Evolutionary conservation across 2,797 vertebrate genomes (phyloP).

Genomic region (Leptatherina wallacei): DNA sequence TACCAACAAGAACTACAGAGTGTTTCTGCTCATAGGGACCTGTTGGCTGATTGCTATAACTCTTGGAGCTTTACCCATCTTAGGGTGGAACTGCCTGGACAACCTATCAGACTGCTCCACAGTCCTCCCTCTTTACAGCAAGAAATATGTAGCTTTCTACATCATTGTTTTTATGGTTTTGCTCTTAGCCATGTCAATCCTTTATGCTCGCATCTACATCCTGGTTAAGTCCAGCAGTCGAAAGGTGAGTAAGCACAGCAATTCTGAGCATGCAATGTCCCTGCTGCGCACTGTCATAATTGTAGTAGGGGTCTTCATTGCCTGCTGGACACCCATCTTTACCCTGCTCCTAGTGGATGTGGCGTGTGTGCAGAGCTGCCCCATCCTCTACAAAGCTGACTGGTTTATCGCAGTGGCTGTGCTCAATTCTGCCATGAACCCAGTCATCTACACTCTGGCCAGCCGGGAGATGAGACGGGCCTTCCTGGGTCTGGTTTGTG

Average conservation of each 20-base stretch:
- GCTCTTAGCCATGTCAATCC: conserved; percentile 89
- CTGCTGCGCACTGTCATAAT: conserved; percentile 94
- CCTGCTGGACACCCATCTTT: conserved; percentile 94
- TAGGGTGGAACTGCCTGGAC: conserved; percentile 95
- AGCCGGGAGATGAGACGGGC: conserved; percentile 95
- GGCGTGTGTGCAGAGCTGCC: conserved; percentile 85
- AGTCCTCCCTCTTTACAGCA: conserved; percentile 92
- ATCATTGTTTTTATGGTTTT: conserved; percentile 90
- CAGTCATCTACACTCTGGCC: conserved; percentile 94
- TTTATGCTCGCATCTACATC: conserved; percentile 93
- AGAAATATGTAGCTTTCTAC: conserved; percentile 93
- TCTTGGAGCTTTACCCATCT: conserved; percentile 91
- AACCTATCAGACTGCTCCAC: conserved; percentile 92
- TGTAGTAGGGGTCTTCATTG: conserved; percentile 93
- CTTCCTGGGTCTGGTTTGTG: conserved; percentile 90
- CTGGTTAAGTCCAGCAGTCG: conserved; percentile 93
- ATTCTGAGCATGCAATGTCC: conserved; percentile 92
- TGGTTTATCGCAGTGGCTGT: conserved; percentile 93
- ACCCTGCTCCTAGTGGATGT: conserved; percentile 92
- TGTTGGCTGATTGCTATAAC: conserved; percentile 93
- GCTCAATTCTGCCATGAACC: conserved; percentile 96
- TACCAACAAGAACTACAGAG: conserved; percentile 92
- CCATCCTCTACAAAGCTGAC: conserved; percentile 86
- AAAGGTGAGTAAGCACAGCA: conserved; percentile 91
- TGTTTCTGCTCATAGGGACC: conserved; percentile 93